Base-by-base conservation (phyloP, 2,797 vertebrate genomes). In the Pseudochaenichthys georgianus region DNA sequence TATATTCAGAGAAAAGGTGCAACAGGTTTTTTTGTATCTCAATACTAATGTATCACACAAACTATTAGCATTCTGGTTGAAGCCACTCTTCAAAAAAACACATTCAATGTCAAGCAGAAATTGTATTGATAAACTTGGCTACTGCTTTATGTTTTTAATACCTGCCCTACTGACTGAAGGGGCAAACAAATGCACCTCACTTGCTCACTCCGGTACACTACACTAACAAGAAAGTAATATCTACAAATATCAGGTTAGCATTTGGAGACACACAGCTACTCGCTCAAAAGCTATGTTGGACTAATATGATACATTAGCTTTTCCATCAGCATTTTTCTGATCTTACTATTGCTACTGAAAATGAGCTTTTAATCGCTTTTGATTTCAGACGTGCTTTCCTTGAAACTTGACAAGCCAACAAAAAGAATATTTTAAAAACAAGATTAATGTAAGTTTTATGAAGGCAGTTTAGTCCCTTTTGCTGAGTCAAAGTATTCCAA, bases 401-500 rank as follows among this genome's bases (percentile, higher is more conserved):
- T 75, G 65, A 72, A 84, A 75, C 64, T 76, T 50, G 42, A 86
- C 75, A 69, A 61, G 52, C 64, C 68, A 76, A 63, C 46, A 10
- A 62, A 58, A 55, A 34, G 34, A 75, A 71, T 62, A 78, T 70
- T 79, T 76, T 69, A 73, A 72, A 87, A 80, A 83, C 80, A 86
- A 82, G 77, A 85, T 86, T 83, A 82, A 89, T 85, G 82, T 82
- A 64, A 16, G 77, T 55, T 46, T 45, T 59, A 64, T 71, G 58
- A 67, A 70, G 51, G 65, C 52, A 75, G 67, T 59, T 78, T 55
- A 48, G 73, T 71, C 72, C 55, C 63, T 54, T 80, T 64, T 83
- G 69, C 91, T 70, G 73, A 81, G 64, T 82, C 73, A 75, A 75
- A 88, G 69, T 78, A 82, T 82, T 79, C 73, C 46, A 80, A 69